A percentile compares a stretch with the other conserved stretches of the same genome.
Conservation (phyloP, 2,888 invertebrate genomes). For the Drosophila pegasa region DNA sequence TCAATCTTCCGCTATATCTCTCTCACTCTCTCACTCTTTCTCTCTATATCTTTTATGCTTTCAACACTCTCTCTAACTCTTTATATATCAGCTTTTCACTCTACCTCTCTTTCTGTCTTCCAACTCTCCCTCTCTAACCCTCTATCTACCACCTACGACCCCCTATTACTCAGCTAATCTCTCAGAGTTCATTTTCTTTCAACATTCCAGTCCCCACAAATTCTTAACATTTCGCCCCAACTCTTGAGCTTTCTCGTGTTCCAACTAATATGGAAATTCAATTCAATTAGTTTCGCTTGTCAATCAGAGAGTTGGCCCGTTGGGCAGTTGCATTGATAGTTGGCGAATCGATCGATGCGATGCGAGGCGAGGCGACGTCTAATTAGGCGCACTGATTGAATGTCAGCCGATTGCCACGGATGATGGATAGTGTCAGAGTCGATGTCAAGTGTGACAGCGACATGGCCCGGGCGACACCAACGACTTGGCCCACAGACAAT, state of each 20-base stretch:
- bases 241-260: background rate
- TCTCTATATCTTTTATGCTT: no score
- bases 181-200: background rate
- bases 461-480: constrained; percentile 16
- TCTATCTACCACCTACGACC: no score
- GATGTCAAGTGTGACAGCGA: constrained; percentile 47
- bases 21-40: background rate
- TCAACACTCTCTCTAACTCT: background rate
- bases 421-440: constrained; percentile 54
- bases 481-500: constrained; percentile 13
- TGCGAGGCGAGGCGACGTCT: constrained; percentile 46
- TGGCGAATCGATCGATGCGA: constrained; percentile 28
- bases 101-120: no score
- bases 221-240: background rate
- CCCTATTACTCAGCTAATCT: background rate
- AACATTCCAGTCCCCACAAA: background rate
- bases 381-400: constrained; percentile 61
- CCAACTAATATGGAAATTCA: background rate
- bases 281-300: constrained; percentile 31
- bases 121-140: background rate
- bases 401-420: constrained; percentile 46
- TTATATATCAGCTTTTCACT: no score
- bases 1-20: no score
- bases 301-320: constrained; percentile 19
- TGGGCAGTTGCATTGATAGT: constrained; percentile 14